Base-by-base conservation (phyloP, 30 jellyfish, hydroid and myxozoan genomes). In the Mastigias papua region DNA sequence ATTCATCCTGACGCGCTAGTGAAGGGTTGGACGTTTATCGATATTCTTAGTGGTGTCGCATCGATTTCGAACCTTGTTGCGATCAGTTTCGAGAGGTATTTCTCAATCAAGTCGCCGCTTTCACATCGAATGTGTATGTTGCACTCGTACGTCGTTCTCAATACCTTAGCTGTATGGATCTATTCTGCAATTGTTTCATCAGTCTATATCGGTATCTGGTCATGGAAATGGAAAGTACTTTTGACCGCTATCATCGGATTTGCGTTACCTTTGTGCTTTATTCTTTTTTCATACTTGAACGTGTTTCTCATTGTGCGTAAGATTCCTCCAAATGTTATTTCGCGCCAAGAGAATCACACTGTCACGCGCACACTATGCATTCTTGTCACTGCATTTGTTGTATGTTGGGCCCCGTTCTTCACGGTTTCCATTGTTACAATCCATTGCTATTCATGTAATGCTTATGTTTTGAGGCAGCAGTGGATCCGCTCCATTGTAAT, bases 371-470 rank as follows among this genome's bases (percentile, higher is more conserved):
- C 99, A 3, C 90, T 94, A 2, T 46, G 86, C 81, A 76, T 94
- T 60, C 78, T 94, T 31, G 90, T 94, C 26, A 76, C 69, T 11
- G 91, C 93, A 0, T 94, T 94, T 49, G 89, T 94, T 23, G 48
- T 94, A 8, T 94, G 99, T 86, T 94, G 99, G 99, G 81, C 88
- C 19, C 99, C 99, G 27, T 86, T 81, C 62, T 89, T 94, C 76
- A 69, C 50, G 28, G 92, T 86, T 20, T 94, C 97, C 50, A 46
- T 94, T 29, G 32, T 91, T 10, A 33, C 84, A 3, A 90, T 66
- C 29, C 88, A 94, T 46, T 75, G 96, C 64, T 33, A 20, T 32
- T 28, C 84, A 49, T 94, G 96, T 58, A 64, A 63, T 19, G 25
- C 35, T 27, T 85, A 31, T 50, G 76, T 94, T 15, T 61, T 86